Evolutionary conservation across 2,113 vertebrate genomes (phyloP).

Genomic region (Aythya baeri): DNA sequence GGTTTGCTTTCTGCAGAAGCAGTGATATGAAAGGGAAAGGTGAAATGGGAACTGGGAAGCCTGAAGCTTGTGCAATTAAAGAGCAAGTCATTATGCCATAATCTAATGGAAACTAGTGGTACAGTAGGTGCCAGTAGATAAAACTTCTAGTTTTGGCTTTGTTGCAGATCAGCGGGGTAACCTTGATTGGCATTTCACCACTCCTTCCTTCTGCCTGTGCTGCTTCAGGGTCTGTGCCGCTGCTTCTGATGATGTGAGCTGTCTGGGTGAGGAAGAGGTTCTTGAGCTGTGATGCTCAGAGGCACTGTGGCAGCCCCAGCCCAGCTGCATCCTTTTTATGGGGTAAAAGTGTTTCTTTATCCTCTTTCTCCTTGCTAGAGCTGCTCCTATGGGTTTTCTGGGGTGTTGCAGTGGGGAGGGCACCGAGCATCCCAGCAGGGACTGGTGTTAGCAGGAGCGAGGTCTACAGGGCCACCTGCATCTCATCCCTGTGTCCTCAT

Average conservation of each 20-base stretch:
- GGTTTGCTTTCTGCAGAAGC: not conserved
- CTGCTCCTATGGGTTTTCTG: too few relatives aligned
- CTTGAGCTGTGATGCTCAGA: fast-evolving
- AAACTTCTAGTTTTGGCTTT: not conserved
- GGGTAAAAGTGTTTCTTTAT: not conserved
- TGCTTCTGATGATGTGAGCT: not conserved
- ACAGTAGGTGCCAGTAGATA: not conserved
- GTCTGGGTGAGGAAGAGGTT: not conserved
- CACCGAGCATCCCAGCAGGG: not conserved
- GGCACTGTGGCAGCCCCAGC: not conserved
- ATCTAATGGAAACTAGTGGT: not conserved
- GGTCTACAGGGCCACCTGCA: not conserved
- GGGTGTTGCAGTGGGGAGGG: not conserved
- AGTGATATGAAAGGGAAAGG: not conserved
- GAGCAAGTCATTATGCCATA: not conserved
- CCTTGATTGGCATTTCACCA: fast-evolving
- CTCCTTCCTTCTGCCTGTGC: not conserved
- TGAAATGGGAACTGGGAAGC: not conserved
- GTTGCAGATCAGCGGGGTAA: not conserved
- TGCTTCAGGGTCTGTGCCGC: not conserved
- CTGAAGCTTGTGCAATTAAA: not conserved
- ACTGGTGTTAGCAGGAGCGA: not conserved
- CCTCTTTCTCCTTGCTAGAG: fast-evolving
- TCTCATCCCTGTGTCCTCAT: not conserved
- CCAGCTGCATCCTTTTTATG: not conserved